Evolutionary conservation across 2,888 invertebrate species (phyloP).

Genomic region (Microdon myrmicae): DNA sequence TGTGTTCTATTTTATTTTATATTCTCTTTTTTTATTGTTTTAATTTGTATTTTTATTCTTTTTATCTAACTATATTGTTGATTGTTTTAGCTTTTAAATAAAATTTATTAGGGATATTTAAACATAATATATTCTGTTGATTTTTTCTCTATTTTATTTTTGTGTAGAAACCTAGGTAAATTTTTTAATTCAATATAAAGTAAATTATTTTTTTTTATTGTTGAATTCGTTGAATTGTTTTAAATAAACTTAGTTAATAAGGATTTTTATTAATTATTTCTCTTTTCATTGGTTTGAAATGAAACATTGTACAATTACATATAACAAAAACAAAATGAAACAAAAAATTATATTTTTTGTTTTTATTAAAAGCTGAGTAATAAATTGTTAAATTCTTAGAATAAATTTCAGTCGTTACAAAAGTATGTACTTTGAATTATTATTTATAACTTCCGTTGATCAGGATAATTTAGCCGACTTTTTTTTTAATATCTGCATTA

Average conservation of each 20-base stretch:
- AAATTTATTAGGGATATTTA: no score
- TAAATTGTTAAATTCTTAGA: slow-evolving; percentile 26
- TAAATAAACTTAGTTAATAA: slow-evolving; percentile 48
- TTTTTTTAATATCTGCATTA: no score
- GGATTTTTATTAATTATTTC: neutral
- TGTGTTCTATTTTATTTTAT: no score
- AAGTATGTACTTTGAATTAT: no score
- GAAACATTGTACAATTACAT: slow-evolving; percentile 17
- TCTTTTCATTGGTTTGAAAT: slow-evolving; percentile 14
- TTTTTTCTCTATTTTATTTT: no score
- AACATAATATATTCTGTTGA: no score
- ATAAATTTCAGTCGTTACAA: slow-evolving; percentile 25
- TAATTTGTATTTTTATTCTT: no score
- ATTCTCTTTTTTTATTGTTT: no score
- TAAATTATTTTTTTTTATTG: slow-evolving; percentile 50
- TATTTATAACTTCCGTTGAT: neutral
- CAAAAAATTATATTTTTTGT: slow-evolving; percentile 14
- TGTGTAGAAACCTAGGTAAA: slow-evolving; percentile 41
- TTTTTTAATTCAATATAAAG: slow-evolving; percentile 34
- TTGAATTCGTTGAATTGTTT: slow-evolving; percentile 53
- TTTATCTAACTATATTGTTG: no score
- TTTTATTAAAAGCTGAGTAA: slow-evolving; percentile 22
- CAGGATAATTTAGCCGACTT: neutral
- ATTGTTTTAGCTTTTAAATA: no score
- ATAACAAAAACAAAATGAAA: slow-evolving; percentile 8